Conservation (phyloP, 2,888 invertebrate species). For the Eupithecia subumbrata region DNA sequence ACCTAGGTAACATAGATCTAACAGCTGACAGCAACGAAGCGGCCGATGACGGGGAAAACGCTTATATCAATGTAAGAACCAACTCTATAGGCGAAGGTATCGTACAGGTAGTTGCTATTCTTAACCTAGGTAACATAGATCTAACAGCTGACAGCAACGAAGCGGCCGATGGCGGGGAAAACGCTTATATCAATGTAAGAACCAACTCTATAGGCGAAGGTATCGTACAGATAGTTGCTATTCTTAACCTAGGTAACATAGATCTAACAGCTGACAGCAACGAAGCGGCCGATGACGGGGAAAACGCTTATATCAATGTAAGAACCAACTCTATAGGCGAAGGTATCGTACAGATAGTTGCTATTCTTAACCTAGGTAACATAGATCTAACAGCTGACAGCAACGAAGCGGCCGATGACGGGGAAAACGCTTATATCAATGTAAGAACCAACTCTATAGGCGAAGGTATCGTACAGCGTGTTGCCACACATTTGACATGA, state of each 20-base stretch:
- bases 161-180: constrained; percentile 64
- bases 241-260: constrained; percentile 97
- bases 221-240: too few species aligned
- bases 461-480: too few species aligned
- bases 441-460: constrained; percentile 50
- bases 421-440: constrained; percentile 69
- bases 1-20: constrained; percentile 95
- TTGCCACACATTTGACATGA: too few species aligned
- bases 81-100: neutral
- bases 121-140: constrained; percentile 96
- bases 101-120: constrained; percentile 94
- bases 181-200: constrained; percentile 68
- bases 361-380: constrained; percentile 97
- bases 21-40: constrained; percentile 81
- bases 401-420: constrained; percentile 72
- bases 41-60: constrained; percentile 64
- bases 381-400: constrained; percentile 85
- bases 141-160: constrained; percentile 83
- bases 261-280: constrained; percentile 82
- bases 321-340: constrained; percentile 39
- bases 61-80: constrained; percentile 63
- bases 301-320: constrained; percentile 70
- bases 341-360: too few species aligned
- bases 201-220: neutral
- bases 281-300: constrained; percentile 68